Base-by-base conservation (phyloP, 2,113 vertebrate genomes). In the Natator depressus region DNA sequence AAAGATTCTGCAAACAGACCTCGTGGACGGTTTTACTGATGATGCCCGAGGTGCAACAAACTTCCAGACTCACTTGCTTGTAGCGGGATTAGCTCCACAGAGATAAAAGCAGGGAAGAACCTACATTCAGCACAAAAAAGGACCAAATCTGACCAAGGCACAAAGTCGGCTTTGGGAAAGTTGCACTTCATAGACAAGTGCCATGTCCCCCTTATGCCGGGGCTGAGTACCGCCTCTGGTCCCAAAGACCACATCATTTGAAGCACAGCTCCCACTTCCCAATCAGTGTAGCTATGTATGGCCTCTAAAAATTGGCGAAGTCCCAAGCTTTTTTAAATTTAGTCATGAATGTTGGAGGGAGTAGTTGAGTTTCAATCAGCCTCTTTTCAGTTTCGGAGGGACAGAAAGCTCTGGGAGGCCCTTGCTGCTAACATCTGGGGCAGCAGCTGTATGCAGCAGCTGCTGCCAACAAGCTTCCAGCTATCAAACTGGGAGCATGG, bases 361-460 rank as follows among this genome's bases (percentile, higher is more conserved):
- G 55, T 35, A 69, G 69, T n/a, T 59, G 55, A 94, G 72, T 84
- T 92, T 83, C 50, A 93, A 88, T 20, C 54, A 94, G 62, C 49
- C 50, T 84, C 0, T 0, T 59, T 76, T 80, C 76, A 46, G 12
- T 89, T 88, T 84, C 91, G 42, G 47, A 80, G 47, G 31, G 82
- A 55, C 42, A 24, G 85, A 20, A 79, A 29, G 49, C 31, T 38
- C 75, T 49, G 55, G 50, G 82, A 53, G 46, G 53, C 19, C 38
- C 83, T 78, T 79, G 62, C 72, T 93, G 91, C 54, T 85, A 94
- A 72, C 81, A 87, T 95, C 88, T 91, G 90, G 95, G 79, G 47
- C 80, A 96, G 55, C 85, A 96, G 82, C 84, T 93, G 69, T 38
- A 80, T 0, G 0, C 62, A 94, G 72, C 91, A 94, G 86, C 89